Evolutionary conservation across 2,888 invertebrate species (phyloP).

Genomic region (Drosophila setosimentum): DNA sequence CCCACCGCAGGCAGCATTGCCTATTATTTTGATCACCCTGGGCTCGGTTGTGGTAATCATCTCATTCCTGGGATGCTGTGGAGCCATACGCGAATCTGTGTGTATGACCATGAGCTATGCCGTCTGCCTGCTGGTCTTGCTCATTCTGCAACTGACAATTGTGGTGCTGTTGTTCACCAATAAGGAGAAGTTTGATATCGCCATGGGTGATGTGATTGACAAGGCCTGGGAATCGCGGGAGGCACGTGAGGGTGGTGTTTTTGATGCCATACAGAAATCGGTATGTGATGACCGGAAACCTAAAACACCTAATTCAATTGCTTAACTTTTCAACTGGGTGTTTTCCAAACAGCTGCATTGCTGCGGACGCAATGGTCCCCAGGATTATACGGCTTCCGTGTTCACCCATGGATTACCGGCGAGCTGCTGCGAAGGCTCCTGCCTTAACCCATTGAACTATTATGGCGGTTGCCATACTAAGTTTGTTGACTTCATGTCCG

Average conservation of each 20-base stretch:
- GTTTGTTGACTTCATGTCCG: conserved; percentile 71
- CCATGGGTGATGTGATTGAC: conserved; percentile 86
- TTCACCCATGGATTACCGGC: conserved; percentile 40
- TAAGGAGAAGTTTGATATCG: conserved; percentile 86
- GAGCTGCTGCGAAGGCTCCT: conserved; percentile 73
- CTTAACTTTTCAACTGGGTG: background rate
- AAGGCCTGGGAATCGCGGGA: conserved; percentile 84
- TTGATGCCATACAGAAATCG: conserved; percentile 78
- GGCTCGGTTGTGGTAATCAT: conserved; percentile 91
- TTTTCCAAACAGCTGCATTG: conserved; percentile 70
- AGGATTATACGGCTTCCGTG: conserved; percentile 62
- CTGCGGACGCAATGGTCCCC: conserved; percentile 76
- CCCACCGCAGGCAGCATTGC: conserved; percentile 86
- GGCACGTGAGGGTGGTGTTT: conserved; percentile 60
- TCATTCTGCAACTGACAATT: conserved; percentile 90
- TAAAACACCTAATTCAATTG: background rate
- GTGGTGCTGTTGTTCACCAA: conserved; percentile 89
- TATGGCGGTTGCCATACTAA: conserved; percentile 79
- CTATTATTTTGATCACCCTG: conserved; percentile 89
- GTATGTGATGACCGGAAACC: conserved; percentile 51
- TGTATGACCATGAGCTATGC: conserved; percentile 94
- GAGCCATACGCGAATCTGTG: conserved; percentile 94
- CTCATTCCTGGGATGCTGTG: conserved; percentile 96
- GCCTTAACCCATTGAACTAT: conserved; percentile 63
- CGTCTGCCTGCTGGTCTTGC: conserved; percentile 89